Conservation (phyloP, 1,140 invertebrate genomes). For the Cherax quadricarinatus region DNA sequence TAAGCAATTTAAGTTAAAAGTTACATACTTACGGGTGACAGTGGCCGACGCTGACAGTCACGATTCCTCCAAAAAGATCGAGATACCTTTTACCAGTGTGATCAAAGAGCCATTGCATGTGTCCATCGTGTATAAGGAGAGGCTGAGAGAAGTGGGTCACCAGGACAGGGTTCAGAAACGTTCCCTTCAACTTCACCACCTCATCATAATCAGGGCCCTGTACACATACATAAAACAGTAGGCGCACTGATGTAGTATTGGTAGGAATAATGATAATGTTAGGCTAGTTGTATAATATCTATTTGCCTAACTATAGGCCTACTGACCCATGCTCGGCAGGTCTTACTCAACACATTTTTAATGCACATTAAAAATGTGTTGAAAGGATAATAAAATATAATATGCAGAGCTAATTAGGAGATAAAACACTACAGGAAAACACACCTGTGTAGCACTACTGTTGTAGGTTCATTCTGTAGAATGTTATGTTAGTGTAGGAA, state of each 20-base stretch:
- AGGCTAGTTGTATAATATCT: no score
- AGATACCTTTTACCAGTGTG: conserved; percentile 90
- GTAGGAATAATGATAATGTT: not conserved
- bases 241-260: not conserved
- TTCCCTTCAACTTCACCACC: conserved; percentile 73
- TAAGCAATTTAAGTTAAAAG: no score
- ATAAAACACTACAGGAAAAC: no score
- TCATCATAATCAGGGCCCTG: conserved; percentile 37
- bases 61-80: conserved; percentile 97
- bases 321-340: no score
- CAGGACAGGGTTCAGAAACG: conserved; percentile 84
- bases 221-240: not conserved
- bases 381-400: no score
- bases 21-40: conserved; percentile 92
- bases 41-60: conserved; percentile 97
- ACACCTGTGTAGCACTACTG: no score
- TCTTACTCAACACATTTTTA: no score
- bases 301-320: not conserved
- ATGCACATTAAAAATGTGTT: no score
- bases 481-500: no score
- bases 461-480: no score
- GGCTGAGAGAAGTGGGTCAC: conserved; percentile 89
- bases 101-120: conserved; percentile 96
- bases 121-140: conserved; percentile 89
- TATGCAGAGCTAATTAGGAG: no score